Conservation (phyloP, 2,113 vertebrate genomes). For the Ptyas mucosa region DNA sequence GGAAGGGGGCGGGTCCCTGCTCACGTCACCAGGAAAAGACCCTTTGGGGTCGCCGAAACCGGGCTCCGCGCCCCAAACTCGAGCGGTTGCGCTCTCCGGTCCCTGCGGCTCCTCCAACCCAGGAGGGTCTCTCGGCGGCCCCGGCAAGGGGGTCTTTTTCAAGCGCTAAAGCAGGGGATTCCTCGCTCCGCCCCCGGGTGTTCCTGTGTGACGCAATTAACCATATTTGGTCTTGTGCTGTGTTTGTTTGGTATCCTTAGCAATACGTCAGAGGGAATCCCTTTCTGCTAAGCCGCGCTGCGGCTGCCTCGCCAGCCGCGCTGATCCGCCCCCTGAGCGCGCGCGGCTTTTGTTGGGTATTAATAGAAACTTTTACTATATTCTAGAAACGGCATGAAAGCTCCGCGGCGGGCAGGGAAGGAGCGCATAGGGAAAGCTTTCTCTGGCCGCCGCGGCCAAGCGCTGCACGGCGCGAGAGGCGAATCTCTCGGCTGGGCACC, state of each 20-base stretch:
- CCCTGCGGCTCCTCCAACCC: too few relatives aligned
- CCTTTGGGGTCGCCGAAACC: slow-evolving; percentile 2
- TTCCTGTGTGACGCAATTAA: slow-evolving; percentile 99
- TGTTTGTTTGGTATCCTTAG: slow-evolving; percentile 98
- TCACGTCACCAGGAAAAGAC: slow-evolving; percentile 59
- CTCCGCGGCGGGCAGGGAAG: neutral
- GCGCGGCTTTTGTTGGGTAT: slow-evolving; percentile 64
- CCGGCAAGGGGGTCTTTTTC: neutral
- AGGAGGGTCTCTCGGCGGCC: rapidly evolving
- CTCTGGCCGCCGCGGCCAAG: neutral
- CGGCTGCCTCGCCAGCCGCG: slow-evolving; percentile 52
- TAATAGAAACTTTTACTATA: slow-evolving; percentile 79
- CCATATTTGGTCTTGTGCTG: slow-evolving; percentile 86
- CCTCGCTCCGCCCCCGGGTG: slow-evolving; percentile 76
- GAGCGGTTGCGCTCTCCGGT: rapidly evolving
- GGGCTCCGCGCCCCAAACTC: neutral
- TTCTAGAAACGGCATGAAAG: slow-evolving; percentile 44
- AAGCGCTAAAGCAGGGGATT: slow-evolving; percentile 46
- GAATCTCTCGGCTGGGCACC: neutral
- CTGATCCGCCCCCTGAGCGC: slow-evolving; percentile 7
- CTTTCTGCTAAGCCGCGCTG: slow-evolving; percentile 72
- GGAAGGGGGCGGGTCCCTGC: slow-evolving; percentile 35
- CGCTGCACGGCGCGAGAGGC: neutral
- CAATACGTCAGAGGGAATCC: slow-evolving; percentile 97
- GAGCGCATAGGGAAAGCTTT: neutral